Conservation (phyloP, 2,113 vertebrate genomes). For the Pygoscelis adeliae region DNA sequence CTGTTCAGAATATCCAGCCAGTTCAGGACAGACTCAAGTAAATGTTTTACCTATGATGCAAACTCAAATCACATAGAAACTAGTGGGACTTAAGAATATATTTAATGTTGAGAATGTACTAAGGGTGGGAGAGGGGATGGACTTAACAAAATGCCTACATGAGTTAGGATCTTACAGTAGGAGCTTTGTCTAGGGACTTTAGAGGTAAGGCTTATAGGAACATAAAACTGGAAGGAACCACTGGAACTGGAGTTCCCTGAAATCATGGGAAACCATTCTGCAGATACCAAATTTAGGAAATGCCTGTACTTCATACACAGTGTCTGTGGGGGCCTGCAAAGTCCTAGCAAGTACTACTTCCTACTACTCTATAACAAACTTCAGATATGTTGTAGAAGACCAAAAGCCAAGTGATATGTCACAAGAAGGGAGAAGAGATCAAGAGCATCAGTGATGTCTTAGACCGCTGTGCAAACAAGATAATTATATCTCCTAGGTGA, state of each 20-base stretch:
- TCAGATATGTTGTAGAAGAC: neutral
- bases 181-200: neutral
- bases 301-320: neutral
- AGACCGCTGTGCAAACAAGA: neutral
- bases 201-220: neutral
- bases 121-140: accelerated
- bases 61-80: neutral
- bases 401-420: neutral
- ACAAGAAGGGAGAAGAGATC: neutral
- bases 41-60: neutral
- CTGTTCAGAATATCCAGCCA: neutral
- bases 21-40: neutral
- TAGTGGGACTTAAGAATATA: neutral
- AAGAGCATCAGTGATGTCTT: neutral
- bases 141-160: neutral
- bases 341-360: neutral
- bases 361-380: neutral
- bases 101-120: neutral
- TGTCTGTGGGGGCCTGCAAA: neutral
- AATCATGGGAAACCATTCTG: neutral
- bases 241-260: neutral
- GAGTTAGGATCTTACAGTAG: neutral
- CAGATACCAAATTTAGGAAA: neutral
- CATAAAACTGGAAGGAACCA: neutral
- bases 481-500: neutral